Base-by-base conservation (phyloP, 2,113 vertebrate genomes). In the Columba janthina region DNA sequence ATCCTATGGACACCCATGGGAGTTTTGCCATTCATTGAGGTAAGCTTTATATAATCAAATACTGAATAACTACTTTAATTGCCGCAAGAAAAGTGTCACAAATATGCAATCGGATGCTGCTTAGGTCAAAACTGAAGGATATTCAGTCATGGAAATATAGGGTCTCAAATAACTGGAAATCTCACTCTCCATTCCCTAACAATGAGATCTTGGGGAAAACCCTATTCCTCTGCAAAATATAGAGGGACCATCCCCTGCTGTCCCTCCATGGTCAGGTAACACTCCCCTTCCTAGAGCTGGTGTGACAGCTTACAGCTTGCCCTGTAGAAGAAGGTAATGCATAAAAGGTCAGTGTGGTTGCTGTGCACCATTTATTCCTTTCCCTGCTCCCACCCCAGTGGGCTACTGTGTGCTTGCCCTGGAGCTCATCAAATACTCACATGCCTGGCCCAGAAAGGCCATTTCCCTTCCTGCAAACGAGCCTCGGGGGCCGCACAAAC, bases 251-350 rank as follows among this genome's bases (percentile, higher is more conserved):
- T 8, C 2, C 32, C 14, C 16, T 24, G 26, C 54, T 65, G 11
- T n/a, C 5, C 15, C 17, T 50, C 24, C 1, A 0, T 16, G 34
- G 17, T 12, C 32, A 83, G 25, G 6, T 15, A 66, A 61, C 6
- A 7, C n/a, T 78, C 29, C 29, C 25, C 13, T 32, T 88, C 44
- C 64, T 69, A 21, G 50, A 36, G 16, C 31, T 46, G 1, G 2
- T 24, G 32, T 74, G 40, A 32, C 3, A 10, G 19, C 26, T 22
- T 36, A 16, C 25, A 38, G 54, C 38, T 61, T 75, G 24, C 16
- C 21, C 54, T 80, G 32, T 8, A 84, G 28, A 62, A 38, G 36
- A 46, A 44, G 15, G 18, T 18, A 66, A 67, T 53, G 48, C 8
- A 84, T 28, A 38, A 90, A 61, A 2, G 6, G 24, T 4, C 40